phyloP scores from a whole-genome alignment of 2,888 invertebrate species.

The Sminthurinus aureus region DNA sequence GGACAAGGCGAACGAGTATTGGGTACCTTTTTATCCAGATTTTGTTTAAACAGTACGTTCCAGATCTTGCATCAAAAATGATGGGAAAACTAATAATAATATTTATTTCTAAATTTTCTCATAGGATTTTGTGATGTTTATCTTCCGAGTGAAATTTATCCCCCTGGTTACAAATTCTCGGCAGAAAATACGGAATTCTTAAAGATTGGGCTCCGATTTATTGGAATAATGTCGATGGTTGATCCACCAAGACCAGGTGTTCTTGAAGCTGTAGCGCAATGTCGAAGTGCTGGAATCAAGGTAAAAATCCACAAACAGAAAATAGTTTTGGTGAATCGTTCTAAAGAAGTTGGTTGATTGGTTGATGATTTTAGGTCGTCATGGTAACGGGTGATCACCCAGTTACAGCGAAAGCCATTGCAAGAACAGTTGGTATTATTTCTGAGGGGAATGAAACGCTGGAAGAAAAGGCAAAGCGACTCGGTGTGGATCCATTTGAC shows the following conservation, averaged over 20 bases:
- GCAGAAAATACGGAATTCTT: slow-evolving; percentile 74
- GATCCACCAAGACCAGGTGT: slow-evolving; percentile 76
- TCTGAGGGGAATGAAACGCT: slow-evolving; percentile 65
- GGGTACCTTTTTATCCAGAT: slow-evolving; percentile 61
- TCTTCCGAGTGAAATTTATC: slow-evolving; percentile 64
- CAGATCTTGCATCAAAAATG: too few species aligned
- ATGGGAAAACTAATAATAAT: too few species aligned
- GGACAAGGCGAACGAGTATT: slow-evolving; percentile 86
- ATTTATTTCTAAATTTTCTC: too few species aligned
- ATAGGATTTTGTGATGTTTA: slow-evolving; percentile 65
- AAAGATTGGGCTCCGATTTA: slow-evolving; percentile 69
- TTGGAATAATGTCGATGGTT: slow-evolving; percentile 76
- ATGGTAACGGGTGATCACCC: slow-evolving; percentile 86
- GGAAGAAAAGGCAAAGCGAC: slow-evolving; percentile 74
- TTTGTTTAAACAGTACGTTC: too few species aligned
- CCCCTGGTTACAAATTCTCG: slow-evolving; percentile 69
- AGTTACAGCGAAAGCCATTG: slow-evolving; percentile 94
- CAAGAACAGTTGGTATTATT: slow-evolving; percentile 92
- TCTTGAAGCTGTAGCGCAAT: slow-evolving; percentile 74
- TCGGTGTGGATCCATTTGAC: slow-evolving; percentile 66
- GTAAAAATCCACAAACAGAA: too few species aligned
- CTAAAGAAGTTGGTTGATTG: too few species aligned
- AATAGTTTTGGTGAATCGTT: too few species aligned
- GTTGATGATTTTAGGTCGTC: slow-evolving; percentile 61
- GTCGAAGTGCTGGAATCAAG: slow-evolving; percentile 81